Base-by-base conservation (phyloP, 2,888 invertebrate genomes). In the Patella ulyssiponensis region DNA sequence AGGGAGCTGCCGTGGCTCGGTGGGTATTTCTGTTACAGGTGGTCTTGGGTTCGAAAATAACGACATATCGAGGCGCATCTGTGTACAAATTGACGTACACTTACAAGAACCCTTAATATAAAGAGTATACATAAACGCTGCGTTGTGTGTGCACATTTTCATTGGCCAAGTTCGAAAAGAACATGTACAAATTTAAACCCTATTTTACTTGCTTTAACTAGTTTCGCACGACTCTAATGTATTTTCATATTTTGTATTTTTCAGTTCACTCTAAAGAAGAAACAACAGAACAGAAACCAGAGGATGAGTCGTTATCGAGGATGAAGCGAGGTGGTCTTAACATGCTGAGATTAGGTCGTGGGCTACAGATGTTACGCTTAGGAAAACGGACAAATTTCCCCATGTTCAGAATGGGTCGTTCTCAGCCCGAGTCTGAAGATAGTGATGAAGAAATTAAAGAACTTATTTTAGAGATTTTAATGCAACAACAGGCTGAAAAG, bases 311-410 rank as follows among this genome's bases (percentile, higher is more conserved):
- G 2, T 74, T 81, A 44, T 77, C 77, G 70, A 81, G 85, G 75
- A 84, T 84, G 7, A 79, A 83, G 53, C 77, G 86, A 69, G 82
- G 81, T 2, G 86, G 86, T 12, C 74, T 85, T 3, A 84, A 82
- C 73, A 87, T 86, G 86, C 78, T 86, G 4, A 71, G 86, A 69
- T 77, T 87, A 4, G 86, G 86, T 1, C 81, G 88, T 20, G 87
- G 87, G 5, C 80, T 88, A 33, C 85, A 87, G 44, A 88, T 88
- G 88, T 77, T 88, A 15, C 78, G 88, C 5, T 79, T 88, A 17
- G 88, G 88, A 11, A 88, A 88, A 77, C 80, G 88, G 53, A 82
- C 81, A 7, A 23, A 64, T 20, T 79, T 84, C 70, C 84, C 84
- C 0, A 85, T 84, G 82, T 76, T 86, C 7, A 77, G 86, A 64